These are phyloP conservation scores for Garrulus glandarius DNA, from an alignment of 2,797 vertebrate genomes.

Conservation along the genomic window DNA sequence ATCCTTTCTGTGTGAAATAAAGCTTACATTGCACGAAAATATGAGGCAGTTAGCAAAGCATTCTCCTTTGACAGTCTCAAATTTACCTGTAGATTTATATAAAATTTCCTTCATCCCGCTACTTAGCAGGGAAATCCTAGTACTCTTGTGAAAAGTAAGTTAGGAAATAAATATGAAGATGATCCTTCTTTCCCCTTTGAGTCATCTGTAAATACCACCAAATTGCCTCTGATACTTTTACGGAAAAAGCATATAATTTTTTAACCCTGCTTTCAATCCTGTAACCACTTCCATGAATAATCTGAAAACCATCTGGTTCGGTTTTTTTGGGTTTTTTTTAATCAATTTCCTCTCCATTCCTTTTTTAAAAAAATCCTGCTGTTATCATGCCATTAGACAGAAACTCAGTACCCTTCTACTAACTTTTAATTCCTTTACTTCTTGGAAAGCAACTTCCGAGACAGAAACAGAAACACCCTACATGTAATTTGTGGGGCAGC, in stretches of 20 bases:
- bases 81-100: slow-evolving; percentile 11
- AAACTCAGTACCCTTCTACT: background rate
- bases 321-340: background rate
- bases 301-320: slow-evolving; percentile 1
- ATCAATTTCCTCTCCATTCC: background rate
- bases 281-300: background rate
- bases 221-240: background rate
- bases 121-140: background rate
- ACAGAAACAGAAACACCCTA: background rate
- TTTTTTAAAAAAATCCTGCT: background rate
- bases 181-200: slow-evolving; percentile 18
- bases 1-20: background rate
- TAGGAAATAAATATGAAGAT: slow-evolving; percentile 31
- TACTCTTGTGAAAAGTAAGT: background rate
- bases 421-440: background rate
- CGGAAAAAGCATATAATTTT: background rate
- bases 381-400: background rate
- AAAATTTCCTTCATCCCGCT: background rate
- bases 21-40: background rate
- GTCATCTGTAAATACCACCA: background rate
- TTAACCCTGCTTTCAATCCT: slow-evolving; percentile 20
- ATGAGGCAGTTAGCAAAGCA: background rate
- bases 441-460: background rate
- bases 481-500: background rate
- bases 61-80: slow-evolving; percentile 2